These are phyloP conservation scores for Crematogaster levior DNA, from an alignment of 2,888 invertebrate genomes.

Conservation along the genomic window DNA sequence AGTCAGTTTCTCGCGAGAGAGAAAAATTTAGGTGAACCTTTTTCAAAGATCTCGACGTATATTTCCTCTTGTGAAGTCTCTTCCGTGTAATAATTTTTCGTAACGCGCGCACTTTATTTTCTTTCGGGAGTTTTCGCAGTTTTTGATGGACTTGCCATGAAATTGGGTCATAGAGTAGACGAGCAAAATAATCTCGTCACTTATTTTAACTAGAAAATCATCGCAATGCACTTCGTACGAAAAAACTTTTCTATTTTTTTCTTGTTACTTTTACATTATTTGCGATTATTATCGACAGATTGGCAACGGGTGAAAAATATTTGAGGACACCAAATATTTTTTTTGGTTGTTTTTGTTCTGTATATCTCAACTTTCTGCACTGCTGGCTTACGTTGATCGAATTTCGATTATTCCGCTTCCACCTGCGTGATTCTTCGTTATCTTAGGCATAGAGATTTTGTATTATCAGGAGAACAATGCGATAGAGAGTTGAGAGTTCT, in stretches of 20 bases:
- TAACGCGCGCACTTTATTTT: conserved; percentile 24
- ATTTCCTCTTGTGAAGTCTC: conserved; percentile 16
- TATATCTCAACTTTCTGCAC: conserved; percentile 68
- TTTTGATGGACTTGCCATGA: conserved; percentile 58
- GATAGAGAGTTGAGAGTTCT: not conserved
- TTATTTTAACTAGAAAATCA: conserved; percentile 40
- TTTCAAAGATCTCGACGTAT: conserved; percentile 25
- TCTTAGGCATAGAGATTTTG: conserved; percentile 42
- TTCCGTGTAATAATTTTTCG: conserved; percentile 39
- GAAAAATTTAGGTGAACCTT: not conserved
- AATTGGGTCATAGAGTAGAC: conserved; percentile 56
- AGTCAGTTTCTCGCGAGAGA: not conserved
- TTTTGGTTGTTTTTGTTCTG: conserved; percentile 41
- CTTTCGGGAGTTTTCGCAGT: conserved; percentile 7
- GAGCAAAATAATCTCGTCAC: conserved; percentile 46
- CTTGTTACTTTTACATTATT: not conserved
- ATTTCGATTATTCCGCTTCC: conserved; percentile 44
- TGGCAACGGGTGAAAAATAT: not conserved
- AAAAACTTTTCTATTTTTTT: not conserved
- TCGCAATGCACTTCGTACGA: not conserved
- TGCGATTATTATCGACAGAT: not conserved
- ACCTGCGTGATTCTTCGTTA: conserved; percentile 51
- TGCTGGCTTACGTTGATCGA: conserved; percentile 58
- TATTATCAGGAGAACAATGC: conserved; percentile 13
- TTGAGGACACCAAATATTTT: not conserved